phyloP scores from a whole-genome alignment of 2,888 invertebrate species.

The Agriopis aurantiaria region DNA sequence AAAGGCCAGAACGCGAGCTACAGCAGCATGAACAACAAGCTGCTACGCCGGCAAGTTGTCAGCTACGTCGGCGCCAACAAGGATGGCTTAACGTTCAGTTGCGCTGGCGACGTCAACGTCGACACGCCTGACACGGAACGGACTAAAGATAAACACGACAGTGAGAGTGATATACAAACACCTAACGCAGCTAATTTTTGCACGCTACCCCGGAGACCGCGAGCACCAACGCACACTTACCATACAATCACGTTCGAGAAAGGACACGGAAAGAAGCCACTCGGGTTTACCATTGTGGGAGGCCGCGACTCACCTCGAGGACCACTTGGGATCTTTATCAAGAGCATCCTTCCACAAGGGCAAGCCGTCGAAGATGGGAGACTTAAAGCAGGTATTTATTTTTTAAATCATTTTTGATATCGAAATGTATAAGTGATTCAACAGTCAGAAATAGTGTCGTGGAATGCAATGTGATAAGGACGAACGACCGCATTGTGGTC shows the following conservation, averaged over 20 bases:
- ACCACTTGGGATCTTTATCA: slow-evolving; percentile 94
- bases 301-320: slow-evolving; percentile 94
- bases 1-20: slow-evolving; percentile 87
- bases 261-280: slow-evolving; percentile 92
- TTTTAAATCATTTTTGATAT: neutral
- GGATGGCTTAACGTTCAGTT: slow-evolving; percentile 76
- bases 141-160: slow-evolving; percentile 66
- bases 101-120: slow-evolving; percentile 74
- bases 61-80: slow-evolving; percentile 84
- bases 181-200: slow-evolving; percentile 89
- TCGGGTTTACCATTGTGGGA: slow-evolving; percentile 96
- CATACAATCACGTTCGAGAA: slow-evolving; percentile 92
- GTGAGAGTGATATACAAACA: slow-evolving; percentile 74
- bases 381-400: slow-evolving; percentile 90
- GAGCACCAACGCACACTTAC: slow-evolving; percentile 89
- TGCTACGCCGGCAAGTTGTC: slow-evolving; percentile 85
- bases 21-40: slow-evolving; percentile 88
- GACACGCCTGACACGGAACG: slow-evolving; percentile 74
- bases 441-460: slow-evolving; percentile 38
- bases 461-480: slow-evolving; percentile 70
- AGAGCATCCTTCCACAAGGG: slow-evolving; percentile 93
- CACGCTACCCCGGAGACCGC: slow-evolving; percentile 90
- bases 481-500: slow-evolving; percentile 61
- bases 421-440: slow-evolving; percentile 13
- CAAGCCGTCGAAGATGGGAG: slow-evolving; percentile 94